Evolutionary conservation across 2,888 invertebrate genomes (phyloP).

Genomic region (Cyclophora punctaria): DNA sequence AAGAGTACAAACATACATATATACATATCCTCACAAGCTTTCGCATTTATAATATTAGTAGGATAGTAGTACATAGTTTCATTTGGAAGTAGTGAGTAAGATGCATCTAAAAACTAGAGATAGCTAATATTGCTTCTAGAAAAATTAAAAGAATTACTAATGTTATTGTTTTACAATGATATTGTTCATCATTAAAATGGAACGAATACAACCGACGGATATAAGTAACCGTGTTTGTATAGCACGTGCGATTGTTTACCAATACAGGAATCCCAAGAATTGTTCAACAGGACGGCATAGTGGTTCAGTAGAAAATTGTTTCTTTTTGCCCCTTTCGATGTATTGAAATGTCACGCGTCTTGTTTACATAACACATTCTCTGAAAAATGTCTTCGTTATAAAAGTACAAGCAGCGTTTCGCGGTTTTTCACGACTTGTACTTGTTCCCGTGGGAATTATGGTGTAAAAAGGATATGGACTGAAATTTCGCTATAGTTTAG

Average conservation of each 20-base stretch:
- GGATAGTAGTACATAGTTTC: too few species aligned
- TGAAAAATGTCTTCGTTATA: constrained; percentile 31
- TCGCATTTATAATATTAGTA: too few species aligned
- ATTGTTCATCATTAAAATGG: too few species aligned
- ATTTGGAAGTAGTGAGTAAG: too few species aligned
- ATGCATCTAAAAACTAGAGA: too few species aligned
- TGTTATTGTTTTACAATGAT: neutral
- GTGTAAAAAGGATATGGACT: too few species aligned
- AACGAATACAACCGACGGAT: neutral
- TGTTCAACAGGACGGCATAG: constrained; percentile 43
- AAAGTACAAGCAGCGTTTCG: too few species aligned
- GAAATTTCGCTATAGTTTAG: too few species aligned
- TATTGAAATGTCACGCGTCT: constrained; percentile 28
- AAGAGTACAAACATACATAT: too few species aligned
- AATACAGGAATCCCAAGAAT: constrained; percentile 48
- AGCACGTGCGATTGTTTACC: constrained; percentile 46
- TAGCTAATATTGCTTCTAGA: neutral
- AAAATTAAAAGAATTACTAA: neutral
- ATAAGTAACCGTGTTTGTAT: constrained; percentile 8
- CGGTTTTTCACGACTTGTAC: too few species aligned
- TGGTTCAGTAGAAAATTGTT: constrained; percentile 34
- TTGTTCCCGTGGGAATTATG: too few species aligned
- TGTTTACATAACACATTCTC: constrained; percentile 53
- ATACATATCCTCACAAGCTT: too few species aligned
- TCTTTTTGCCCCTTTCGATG: constrained; percentile 24